Evolutionary conservation across 2,888 invertebrate species (phyloP).

Genomic region (Fragum fragum): DNA sequence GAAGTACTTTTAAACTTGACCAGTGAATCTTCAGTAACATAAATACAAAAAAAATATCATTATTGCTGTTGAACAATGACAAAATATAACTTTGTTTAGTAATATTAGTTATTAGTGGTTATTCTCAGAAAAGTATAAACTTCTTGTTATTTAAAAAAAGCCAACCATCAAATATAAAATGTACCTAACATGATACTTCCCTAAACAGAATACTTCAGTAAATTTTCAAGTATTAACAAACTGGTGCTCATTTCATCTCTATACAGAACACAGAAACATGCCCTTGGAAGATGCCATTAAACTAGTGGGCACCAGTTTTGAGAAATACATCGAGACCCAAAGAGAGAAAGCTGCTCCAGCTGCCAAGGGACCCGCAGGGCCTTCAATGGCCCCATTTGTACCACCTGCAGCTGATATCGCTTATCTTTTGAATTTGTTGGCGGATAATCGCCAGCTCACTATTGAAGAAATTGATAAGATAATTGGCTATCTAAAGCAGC

Average conservation of each 20-base stretch:
- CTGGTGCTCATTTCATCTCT: constrained; percentile 18
- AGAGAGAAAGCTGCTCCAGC: constrained; percentile 76
- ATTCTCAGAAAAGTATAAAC: no score
- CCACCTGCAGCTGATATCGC: constrained; percentile 80
- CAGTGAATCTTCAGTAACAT: no score
- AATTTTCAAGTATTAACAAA: background rate
- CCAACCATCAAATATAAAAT: no score
- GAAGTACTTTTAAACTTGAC: no score
- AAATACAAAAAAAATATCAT: no score
- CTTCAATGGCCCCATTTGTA: constrained; percentile 71
- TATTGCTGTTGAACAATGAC: no score
- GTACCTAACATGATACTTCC: no score
- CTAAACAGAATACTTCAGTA: background rate
- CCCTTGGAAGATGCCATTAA: constrained; percentile 96
- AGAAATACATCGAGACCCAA: constrained; percentile 82
- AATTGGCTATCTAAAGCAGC: constrained; percentile 90
- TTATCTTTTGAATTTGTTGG: constrained; percentile 92
- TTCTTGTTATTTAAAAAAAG: no score
- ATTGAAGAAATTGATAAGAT: constrained; percentile 84
- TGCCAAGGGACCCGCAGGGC: constrained; percentile 57
- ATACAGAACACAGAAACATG: constrained; percentile 97
- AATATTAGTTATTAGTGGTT: no score
- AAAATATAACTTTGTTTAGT: no score
- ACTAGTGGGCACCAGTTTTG: constrained; percentile 89
- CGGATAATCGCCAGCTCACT: constrained; percentile 91